Evolutionary conservation across 2,888 invertebrate species (phyloP).

Genomic region (Andrena minutula): DNA sequence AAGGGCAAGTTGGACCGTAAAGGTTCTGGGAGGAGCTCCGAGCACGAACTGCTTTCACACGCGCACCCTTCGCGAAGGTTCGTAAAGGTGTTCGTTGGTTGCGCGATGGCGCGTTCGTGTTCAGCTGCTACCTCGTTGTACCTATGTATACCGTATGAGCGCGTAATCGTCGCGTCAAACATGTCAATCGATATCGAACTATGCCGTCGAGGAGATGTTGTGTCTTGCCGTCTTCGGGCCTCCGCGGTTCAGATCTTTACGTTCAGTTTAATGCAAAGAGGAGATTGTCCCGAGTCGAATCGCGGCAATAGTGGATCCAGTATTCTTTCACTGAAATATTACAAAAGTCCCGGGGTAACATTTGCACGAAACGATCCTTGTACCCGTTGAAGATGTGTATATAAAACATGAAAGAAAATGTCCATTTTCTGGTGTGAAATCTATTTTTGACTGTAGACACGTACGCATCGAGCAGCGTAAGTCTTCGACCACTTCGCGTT

Average conservation of each 20-base stretch:
- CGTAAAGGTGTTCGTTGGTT: conserved; percentile 26
- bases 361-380: neutral
- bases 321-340: conserved; percentile 1
- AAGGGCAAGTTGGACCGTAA: conserved; percentile 40
- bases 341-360: neutral
- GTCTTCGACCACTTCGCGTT: conserved; percentile 14
- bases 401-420: conserved; percentile 5
- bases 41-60: conserved; percentile 71
- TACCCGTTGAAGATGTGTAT: conserved; percentile 7
- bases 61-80: conserved; percentile 37
- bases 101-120: conserved; percentile 24
- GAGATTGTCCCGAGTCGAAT: neutral
- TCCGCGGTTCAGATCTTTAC: neutral
- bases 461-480: neutral
- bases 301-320: neutral
- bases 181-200: conserved; percentile 5
- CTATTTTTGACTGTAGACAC: conserved; percentile 54
- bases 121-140: conserved; percentile 32
- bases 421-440: conserved; percentile 43
- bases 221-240: neutral
- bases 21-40: conserved; percentile 70
- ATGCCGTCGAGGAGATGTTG: neutral
- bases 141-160: neutral
- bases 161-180: neutral
- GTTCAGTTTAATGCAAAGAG: neutral